Conservation (phyloP, 2,888 invertebrate species). For the Drosophila infuscata region DNA sequence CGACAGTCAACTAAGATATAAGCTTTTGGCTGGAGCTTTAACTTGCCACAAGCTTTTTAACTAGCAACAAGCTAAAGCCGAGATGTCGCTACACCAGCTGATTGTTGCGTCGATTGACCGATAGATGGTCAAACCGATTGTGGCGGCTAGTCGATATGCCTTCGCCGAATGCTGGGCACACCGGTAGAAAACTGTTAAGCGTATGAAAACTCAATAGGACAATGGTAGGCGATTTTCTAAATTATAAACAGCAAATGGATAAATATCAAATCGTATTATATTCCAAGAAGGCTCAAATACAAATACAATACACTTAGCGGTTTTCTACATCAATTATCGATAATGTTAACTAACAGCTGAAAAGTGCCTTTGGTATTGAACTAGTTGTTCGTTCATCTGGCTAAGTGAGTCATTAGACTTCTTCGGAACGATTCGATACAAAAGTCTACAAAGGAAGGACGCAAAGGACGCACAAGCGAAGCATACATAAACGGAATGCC, state of each 20-base stretch:
- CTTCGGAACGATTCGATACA: conserved; percentile 33
- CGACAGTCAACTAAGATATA: conserved; percentile 54
- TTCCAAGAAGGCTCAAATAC: background rate
- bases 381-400: conserved; percentile 19
- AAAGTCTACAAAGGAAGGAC: conserved; percentile 56
- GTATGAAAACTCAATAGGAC: background rate
- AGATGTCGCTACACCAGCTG: conserved; percentile 39
- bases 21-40: conserved; percentile 57
- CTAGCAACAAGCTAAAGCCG: conserved; percentile 53
- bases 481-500: conserved; percentile 71
- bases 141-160: conserved; percentile 18
- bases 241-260: background rate
- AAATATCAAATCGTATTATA: background rate
- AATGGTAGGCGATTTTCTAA: background rate
- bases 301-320: background rate
- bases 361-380: background rate
- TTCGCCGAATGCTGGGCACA: background rate
- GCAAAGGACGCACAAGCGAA: conserved; percentile 53
- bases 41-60: conserved; percentile 63
- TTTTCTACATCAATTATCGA: background rate
- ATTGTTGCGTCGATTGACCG: conserved; percentile 17
- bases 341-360: conserved; percentile 26
- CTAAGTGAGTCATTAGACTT: conserved; percentile 49
- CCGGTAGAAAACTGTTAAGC: background rate
- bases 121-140: conserved; percentile 16